Base-by-base conservation (phyloP, 2,888 invertebrate species). In the Mechanitis mazaeus region DNA sequence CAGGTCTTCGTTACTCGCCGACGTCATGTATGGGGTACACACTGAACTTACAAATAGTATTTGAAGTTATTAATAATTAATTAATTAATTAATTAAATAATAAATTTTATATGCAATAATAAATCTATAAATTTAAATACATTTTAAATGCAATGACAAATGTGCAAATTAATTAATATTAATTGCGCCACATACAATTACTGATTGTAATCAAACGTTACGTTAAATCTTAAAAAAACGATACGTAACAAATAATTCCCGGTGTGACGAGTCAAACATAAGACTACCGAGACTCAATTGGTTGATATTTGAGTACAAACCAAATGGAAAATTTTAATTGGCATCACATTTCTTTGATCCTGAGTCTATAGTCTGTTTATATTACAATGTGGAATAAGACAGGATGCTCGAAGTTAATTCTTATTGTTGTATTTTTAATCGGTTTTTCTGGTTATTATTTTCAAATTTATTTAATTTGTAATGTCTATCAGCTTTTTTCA, bases 271-370 rank as follows among this genome's bases (percentile, higher is more conserved):
- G 47, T 50, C 50, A 50, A 6, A 50, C 50, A 50, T 50, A 31
- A 50, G 50, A 50, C 31, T 50, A 50, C 31, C 50, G 28, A 31
- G 31, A 50, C 31, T 31, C 11, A 42, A 42, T 31, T 50, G 28
- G 50, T 6, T 50, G 50, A 50, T 50, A 50, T 50, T 50, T 50
- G 50, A 50, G 47, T 57, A 59, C 60, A 60, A 54, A 50, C 64
- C 63, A 66, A 68, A 70, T 67, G 66, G 70, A 68, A 68, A 66
- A 65, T 69, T 69, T 70, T 70, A 69, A 70, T 70, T 69, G 70
- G 70, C 67, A 62, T 70, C 66, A 59, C 55, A 65, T 70, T 69
- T 33, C 56, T 46, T 28, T 50, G 50, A 50, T 50, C 50, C 31
- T 31, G 11, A 50, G 28, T 50, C 31, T 50, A 31, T 50, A 31